A percentile compares a stretch with the other conserved stretches of the same genome.
Conservation (phyloP, 2,113 vertebrate species). For the Procavia capensis region DNA sequence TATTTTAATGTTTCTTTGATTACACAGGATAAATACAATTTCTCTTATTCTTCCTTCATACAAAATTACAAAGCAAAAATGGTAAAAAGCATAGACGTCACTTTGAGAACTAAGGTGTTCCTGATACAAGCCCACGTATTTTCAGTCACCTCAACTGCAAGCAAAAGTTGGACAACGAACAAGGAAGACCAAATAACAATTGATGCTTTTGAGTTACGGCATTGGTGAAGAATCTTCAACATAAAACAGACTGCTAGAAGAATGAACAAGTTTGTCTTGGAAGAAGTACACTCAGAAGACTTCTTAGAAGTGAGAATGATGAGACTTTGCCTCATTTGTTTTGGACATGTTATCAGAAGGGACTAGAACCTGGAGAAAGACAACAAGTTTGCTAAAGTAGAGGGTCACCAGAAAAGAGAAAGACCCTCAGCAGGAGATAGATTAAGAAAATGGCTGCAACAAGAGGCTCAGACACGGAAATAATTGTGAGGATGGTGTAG, state of each 20-base stretch:
- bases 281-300: neutral
- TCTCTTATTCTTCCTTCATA: neutral
- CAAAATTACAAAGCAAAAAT: neutral
- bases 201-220: neutral
- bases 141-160: neutral
- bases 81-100: neutral
- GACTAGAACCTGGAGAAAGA: neutral
- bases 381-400: neutral
- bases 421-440: neutral
- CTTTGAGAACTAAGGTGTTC: neutral
- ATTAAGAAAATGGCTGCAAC: neutral
- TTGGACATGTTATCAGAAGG: neutral
- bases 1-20: conserved; percentile 10
- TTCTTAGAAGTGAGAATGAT: neutral
- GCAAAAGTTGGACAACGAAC: neutral
- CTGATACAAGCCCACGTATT: neutral
- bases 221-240: neutral
- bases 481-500: neutral
- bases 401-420: neutral
- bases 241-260: neutral
- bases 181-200: neutral
- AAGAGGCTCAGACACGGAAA: neutral
- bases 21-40: neutral
- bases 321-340: neutral
- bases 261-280: neutral